These are phyloP conservation scores for Clivina fossor DNA, from an alignment of 2,888 invertebrate genomes.

Conservation along the genomic window DNA sequence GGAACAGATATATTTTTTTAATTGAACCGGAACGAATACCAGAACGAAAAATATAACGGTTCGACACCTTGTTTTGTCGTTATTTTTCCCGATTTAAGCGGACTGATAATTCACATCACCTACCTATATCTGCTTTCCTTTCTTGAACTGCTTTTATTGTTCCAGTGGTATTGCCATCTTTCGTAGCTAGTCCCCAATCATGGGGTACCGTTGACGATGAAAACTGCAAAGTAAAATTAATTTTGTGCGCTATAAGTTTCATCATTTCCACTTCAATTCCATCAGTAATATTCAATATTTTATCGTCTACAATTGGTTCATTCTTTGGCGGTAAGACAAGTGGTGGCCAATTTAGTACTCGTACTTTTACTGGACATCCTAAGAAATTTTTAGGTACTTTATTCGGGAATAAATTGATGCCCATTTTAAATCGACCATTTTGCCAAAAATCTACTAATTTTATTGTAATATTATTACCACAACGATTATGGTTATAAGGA, in stretches of 20 bases:
- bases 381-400: slow-evolving; percentile 15
- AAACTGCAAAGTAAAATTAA: slow-evolving; percentile 14
- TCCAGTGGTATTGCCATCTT: slow-evolving; percentile 12
- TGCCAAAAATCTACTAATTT: slow-evolving; percentile 4
- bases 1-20: no score
- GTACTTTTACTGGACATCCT: slow-evolving; percentile 9
- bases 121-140: slow-evolving; percentile 16
- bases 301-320: slow-evolving; percentile 1
- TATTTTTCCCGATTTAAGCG: no score
- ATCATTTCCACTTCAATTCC: slow-evolving; percentile 12
- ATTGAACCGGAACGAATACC: no score
- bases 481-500: slow-evolving; percentile 5
- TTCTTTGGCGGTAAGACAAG: slow-evolving; percentile 11
- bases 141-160: slow-evolving; percentile 1
- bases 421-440: neutral
- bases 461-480: neutral
- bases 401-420: slow-evolving; percentile 5
- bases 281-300: slow-evolving; percentile 2
- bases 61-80: no score
- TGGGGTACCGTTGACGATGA: slow-evolving; percentile 5
- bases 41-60: no score
- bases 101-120: no score
- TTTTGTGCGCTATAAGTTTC: neutral
- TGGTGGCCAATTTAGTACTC: slow-evolving; percentile 3
- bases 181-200: slow-evolving; percentile 13